These are phyloP conservation scores for Helicoverpa zea DNA, from an alignment of 1,140 invertebrate genomes.

Conservation along the genomic window DNA sequence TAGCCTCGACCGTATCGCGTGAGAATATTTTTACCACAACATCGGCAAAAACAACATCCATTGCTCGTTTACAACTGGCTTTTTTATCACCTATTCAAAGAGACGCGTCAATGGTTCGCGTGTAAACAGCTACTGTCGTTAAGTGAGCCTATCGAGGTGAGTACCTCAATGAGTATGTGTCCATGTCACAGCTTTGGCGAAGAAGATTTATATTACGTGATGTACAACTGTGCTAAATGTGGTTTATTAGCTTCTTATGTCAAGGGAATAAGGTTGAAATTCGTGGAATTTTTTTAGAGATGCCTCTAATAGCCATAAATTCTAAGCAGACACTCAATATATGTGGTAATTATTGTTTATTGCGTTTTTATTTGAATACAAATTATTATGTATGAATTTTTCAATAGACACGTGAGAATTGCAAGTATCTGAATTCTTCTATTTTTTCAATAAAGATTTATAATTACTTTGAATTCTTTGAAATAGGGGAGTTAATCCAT, in stretches of 20 bases:
- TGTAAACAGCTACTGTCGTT: neutral
- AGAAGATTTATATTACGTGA: slow-evolving; percentile 49
- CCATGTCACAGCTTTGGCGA: slow-evolving; percentile 48
- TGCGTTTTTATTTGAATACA: slow-evolving; percentile 21
- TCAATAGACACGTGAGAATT: slow-evolving; percentile 1
- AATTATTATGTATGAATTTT: slow-evolving; percentile 10
- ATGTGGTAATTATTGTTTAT: slow-evolving; percentile 43
- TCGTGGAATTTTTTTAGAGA: neutral
- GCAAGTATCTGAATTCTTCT: neutral
- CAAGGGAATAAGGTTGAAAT: slow-evolving; percentile 34
- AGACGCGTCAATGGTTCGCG: slow-evolving; percentile 43
- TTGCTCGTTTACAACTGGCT: slow-evolving; percentile 7
- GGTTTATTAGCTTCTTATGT: slow-evolving; percentile 24
- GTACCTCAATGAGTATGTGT: slow-evolving; percentile 45
- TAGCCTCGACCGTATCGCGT: slow-evolving; percentile 54
- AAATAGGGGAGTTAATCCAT: too few relatives aligned
- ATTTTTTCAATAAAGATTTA: neutral
- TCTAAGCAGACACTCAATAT: slow-evolving; percentile 38
- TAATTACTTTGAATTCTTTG: too few relatives aligned
- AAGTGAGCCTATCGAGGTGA: neutral
- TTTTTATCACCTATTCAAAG: slow-evolving; percentile 28
- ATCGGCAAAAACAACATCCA: slow-evolving; percentile 37
- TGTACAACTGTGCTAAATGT: slow-evolving; percentile 38
- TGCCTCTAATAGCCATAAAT: slow-evolving; percentile 33
- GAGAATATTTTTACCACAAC: slow-evolving; percentile 47